phyloP scores from a whole-genome alignment of 2,888 invertebrate species.

The Rhingia rostrata region DNA sequence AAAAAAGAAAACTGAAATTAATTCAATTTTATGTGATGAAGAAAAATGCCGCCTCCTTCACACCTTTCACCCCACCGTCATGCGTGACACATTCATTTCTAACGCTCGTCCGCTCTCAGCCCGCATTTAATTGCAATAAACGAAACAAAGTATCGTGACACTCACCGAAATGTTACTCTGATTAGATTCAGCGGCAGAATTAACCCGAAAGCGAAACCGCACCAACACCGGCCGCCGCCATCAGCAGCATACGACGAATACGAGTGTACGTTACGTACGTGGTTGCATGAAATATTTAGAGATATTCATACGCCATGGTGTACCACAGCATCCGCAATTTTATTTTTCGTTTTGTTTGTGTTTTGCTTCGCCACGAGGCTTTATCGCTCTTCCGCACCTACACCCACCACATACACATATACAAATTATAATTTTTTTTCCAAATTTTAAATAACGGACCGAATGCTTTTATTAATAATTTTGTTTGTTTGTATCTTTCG shows the following conservation, averaged over 20 bases:
- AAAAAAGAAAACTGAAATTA: conserved; percentile 34
- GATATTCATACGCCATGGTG: conserved; percentile 55
- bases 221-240: conserved; percentile 12
- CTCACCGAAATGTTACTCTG: conserved; percentile 35
- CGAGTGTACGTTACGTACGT: conserved; percentile 16
- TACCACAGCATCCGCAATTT: conserved; percentile 42
- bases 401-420: conserved; percentile 2
- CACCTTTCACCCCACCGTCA: not conserved
- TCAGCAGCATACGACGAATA: conserved; percentile 10
- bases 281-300: conserved; percentile 59
- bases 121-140: conserved; percentile 64
- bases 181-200: conserved; percentile 59
- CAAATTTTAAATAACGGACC: conserved; percentile 61
- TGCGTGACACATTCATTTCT: conserved; percentile 53
- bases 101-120: conserved; percentile 19
- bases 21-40: conserved; percentile 42
- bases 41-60: conserved; percentile 12
- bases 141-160: conserved; percentile 33
- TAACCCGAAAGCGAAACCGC: conserved; percentile 49
- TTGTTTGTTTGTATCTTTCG: conserved; percentile 34
- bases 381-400: conserved; percentile 20
- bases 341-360: conserved; percentile 17
- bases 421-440: conserved; percentile 49
- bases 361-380: conserved; percentile 5
- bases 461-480: conserved; percentile 43